Base-by-base conservation (phyloP, 2,888 invertebrate species). In the Lapara coniferarum region DNA sequence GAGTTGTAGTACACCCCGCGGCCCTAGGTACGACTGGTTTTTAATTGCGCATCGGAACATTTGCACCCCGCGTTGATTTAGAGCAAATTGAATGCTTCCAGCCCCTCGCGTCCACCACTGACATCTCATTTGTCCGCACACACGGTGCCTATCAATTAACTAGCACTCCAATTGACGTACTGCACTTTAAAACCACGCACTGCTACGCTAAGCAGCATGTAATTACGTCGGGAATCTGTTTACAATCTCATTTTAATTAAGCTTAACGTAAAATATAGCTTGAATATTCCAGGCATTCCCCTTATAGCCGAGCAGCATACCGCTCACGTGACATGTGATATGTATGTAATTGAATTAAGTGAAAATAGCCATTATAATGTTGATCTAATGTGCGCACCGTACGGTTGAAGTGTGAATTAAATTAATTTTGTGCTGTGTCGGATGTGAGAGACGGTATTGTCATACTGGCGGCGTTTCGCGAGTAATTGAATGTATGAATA, bases 401-500 rank as follows among this genome's bases (percentile, higher is more conserved):
- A 75, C 71, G 73, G 78, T 76, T 77, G 70, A 53, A 78, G 79
- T 79, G 75, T 81, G 82, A 89, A 89, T 89, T 84, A 83, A 88
- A 86, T 88, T 86, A 87, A 89, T 87, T 87, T 85, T 81, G 75
- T 72, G 75, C 75, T 71, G 75, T 79, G 83, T 86, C 82, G 76
- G 79, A 82, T 82, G 78, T 82, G 80, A 82, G 83, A 84, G 82
- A 83, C 81, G 77, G 85, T 84, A 85, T 86, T 86, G 86, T 87
- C 81, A 81, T 82, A 82, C 81, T 81, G 83, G 85, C 85, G 85
- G 83, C 85, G 81, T 87, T 88, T 87, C 78, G 85, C 85, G 82
- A 84, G 85, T 88, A 88, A 90, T 89, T 90, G 89, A 85, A 83
- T 84, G 86, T 85, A 86, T 88, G 89, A 88, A 89, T 90, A 86